These are phyloP conservation scores for Chymomyza amoena DNA, from an alignment of 2,888 invertebrate genomes.

Conservation along the genomic window DNA sequence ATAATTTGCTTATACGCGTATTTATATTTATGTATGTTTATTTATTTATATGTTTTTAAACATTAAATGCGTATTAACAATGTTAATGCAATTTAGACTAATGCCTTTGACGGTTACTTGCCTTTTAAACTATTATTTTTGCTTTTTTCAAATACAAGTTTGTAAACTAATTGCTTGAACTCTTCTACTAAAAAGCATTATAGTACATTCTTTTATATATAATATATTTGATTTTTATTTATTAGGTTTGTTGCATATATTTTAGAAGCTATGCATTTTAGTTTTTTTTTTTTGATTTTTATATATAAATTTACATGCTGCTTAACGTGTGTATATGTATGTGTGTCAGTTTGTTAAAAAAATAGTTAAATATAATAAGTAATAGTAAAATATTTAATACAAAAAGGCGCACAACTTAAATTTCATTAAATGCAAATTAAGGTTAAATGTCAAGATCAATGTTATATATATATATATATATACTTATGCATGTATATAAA, in stretches of 20 bases:
- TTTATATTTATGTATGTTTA: background rate
- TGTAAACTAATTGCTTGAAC: background rate
- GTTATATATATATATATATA: background rate
- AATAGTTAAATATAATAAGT: slow-evolving; percentile 8
- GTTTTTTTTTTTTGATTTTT: slow-evolving; percentile 1
- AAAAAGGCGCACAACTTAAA: slow-evolving; percentile 27
- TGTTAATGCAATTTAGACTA: too few species aligned
- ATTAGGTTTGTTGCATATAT: background rate
- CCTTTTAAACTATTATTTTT: slow-evolving; percentile 11
- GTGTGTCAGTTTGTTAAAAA: background rate
- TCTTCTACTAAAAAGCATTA: background rate
- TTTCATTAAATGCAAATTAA: slow-evolving; percentile 52
- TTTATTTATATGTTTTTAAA: slow-evolving; percentile 14
- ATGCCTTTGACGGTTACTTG: background rate
- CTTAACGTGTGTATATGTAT: background rate
- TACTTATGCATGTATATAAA: background rate
- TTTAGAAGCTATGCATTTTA: background rate
- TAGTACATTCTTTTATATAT: slow-evolving; percentile 2
- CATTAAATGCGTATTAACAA: background rate
- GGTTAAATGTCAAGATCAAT: background rate
- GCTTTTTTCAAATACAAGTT: background rate
- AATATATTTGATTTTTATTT: background rate
- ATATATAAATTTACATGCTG: slow-evolving; percentile 34
- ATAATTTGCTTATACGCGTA: background rate
- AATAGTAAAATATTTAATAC: slow-evolving; percentile 17